These are phyloP conservation scores for Pitangus sulphuratus DNA, from an alignment of 2,797 vertebrate genomes.

Conservation along the genomic window DNA sequence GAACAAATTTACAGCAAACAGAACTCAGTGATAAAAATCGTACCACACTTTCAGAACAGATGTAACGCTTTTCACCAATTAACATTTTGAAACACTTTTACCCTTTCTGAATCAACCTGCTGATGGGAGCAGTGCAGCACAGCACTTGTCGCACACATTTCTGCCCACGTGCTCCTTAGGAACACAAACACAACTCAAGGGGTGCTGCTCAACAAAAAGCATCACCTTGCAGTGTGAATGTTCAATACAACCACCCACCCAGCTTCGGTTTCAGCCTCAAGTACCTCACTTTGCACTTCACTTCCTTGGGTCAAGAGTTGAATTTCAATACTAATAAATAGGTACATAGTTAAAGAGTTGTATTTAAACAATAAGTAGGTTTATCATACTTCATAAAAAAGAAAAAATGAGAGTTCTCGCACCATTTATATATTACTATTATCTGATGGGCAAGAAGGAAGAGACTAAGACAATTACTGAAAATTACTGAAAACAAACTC, in stretches of 20 bases:
- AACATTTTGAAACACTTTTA: neutral
- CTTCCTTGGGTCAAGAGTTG: neutral
- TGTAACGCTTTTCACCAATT: accelerated
- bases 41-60: neutral
- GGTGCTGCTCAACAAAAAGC: neutral
- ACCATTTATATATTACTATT: neutral
- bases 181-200: accelerated
- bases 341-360: neutral
- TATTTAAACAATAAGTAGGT: neutral
- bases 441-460: neutral
- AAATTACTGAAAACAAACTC: neutral
- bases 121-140: accelerated
- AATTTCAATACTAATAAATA: neutral
- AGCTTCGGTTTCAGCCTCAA: neutral
- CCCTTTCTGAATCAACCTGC: neutral
- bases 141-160: accelerated
- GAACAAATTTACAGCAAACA: neutral
- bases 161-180: accelerated
- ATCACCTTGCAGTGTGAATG: accelerated
- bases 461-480: too few species aligned
- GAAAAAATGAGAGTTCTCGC: neutral
- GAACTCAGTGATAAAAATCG: neutral
- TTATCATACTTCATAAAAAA: neutral
- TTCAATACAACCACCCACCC: neutral
- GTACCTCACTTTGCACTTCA: neutral